Conservation (phyloP, 2,888 invertebrate species). For the Amiota minor region DNA sequence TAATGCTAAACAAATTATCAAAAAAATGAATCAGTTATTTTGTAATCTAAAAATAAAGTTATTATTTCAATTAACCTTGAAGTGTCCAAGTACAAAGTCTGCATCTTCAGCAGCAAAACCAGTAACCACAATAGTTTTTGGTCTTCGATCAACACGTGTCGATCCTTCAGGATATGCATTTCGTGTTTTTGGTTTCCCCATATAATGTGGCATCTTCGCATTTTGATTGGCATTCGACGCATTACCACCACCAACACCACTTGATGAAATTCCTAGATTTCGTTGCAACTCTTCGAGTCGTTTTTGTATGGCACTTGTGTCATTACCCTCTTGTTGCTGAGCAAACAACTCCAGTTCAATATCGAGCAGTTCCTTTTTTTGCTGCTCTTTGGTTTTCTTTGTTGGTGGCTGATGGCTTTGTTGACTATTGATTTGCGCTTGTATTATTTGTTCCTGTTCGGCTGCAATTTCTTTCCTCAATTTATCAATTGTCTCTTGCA, state of each 20-base stretch:
- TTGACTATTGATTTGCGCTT: constrained; percentile 65
- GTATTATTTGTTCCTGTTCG: constrained; percentile 72
- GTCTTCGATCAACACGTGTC: constrained; percentile 86
- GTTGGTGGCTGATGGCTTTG: constrained; percentile 69
- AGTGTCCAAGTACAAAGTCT: constrained; percentile 85
- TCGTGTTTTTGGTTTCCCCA: constrained; percentile 44
- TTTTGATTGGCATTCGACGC: constrained; percentile 31
- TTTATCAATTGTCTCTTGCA: constrained; percentile 86
- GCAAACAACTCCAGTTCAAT: constrained; percentile 92
- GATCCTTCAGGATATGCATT: constrained; percentile 70
- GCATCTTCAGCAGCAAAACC: constrained; percentile 90
- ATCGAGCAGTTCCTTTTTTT: constrained; percentile 91
- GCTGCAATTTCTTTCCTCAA: constrained; percentile 71
- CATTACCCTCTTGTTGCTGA: constrained; percentile 89
- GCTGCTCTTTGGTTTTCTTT: constrained; percentile 83
- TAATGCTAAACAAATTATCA: constrained; percentile 78
- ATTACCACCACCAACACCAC: constrained; percentile 33
- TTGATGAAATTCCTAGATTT: constrained; percentile 62
- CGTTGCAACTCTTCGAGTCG: constrained; percentile 81
- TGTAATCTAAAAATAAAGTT: too few species aligned
- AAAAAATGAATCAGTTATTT: too few species aligned
- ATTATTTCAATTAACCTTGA: constrained; percentile 79
- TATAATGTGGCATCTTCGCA: constrained; percentile 47
- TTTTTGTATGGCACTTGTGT: constrained; percentile 86
- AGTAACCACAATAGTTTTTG: constrained; percentile 87